Base-by-base conservation (phyloP, 2,888 invertebrate species). In the Amblyteles armatorius region DNA sequence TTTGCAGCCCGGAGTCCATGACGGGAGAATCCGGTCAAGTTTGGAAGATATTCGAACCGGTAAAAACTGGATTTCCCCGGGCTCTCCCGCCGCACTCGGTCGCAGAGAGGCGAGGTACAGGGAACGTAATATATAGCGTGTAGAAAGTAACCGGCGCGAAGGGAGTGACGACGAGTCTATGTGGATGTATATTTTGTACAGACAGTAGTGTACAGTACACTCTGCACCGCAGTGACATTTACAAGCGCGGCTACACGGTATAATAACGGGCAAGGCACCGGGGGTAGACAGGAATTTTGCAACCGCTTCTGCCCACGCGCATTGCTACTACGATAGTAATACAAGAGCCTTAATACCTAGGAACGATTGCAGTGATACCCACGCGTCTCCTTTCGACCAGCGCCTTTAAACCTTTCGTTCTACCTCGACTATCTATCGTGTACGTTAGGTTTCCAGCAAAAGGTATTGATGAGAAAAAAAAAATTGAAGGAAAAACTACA, bases 111-210 rank as follows among this genome's bases (percentile, higher is more conserved):
- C 22, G 44, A 22, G 22, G 48, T 16, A 19, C 6, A 22, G 67
- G 26, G 44, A 57, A 48, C 40, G n/a, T 29, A 13, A 29, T 16
- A 4, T 33, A 79, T 2, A 22, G 48, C 60, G 48, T 36, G 73
- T 81, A 81, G 81, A 81, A 81, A 81, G 81, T 74, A 60, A 36
- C 13, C 68, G 50, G 19, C 52, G 57, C n/a, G 69, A 48, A 50
- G 48, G 29, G 73, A 73, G 73, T 36, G 65, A 68, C 29, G 52
- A 55, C 9, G 33, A 16, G 22, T 72, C 13, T 26, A 52, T 5
- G 40, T 57, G 9, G 73, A 29, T 80, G 57, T 80, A 68, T 19
- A n/a, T 63, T 63, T 48, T 48, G 65, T 55, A 33, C 44, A 13
- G 29, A n/a, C 29, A n/a, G n/a, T 19, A 2, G 48, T 63, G 74